phyloP scores from a whole-genome alignment of 2,113 vertebrate species.

The Pteropus alecto region DNA sequence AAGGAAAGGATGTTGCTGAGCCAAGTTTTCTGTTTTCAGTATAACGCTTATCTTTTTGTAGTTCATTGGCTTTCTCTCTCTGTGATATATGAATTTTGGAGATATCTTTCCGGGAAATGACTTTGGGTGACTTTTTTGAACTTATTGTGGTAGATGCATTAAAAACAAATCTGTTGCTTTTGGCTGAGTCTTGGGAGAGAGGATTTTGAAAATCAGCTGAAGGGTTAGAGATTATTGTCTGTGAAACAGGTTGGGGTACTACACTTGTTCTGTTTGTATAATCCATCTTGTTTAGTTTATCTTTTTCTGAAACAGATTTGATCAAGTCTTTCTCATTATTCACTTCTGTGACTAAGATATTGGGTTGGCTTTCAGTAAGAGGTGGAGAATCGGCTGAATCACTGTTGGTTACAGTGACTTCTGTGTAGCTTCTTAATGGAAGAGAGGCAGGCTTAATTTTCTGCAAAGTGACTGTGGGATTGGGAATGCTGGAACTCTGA shows the following conservation, averaged over 20 bases:
- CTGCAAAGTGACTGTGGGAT: conserved; percentile 49
- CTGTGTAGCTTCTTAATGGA: conserved; percentile 46
- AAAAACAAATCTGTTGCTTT: conserved; percentile 38
- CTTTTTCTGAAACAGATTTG: conserved; percentile 42
- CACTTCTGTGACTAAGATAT: conserved; percentile 5
- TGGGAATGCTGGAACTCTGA: conserved; percentile 56
- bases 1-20: conserved; percentile 22
- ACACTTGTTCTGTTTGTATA: not conserved
- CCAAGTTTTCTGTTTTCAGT: not conserved
- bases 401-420: conserved; percentile 53
- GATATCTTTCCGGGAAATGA: conserved; percentile 51
- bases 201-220: not conserved
- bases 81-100: conserved; percentile 45
- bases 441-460: conserved; percentile 50
- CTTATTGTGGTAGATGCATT: conserved; percentile 12
- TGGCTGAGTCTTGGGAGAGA: conserved; percentile 50
- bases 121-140: conserved; percentile 61
- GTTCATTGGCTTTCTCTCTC: conserved; percentile 16
- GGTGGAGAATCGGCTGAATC: not conserved
- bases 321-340: conserved; percentile 61
- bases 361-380: not conserved
- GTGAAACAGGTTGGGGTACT: conserved; percentile 47
- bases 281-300: conserved; percentile 22
- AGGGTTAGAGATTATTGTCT: conserved; percentile 23
- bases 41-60: conserved; percentile 53